These are phyloP conservation scores for Rhinopithecus roxellana DNA, from an alignment of 2,113 vertebrate genomes.

Conservation along the genomic window DNA sequence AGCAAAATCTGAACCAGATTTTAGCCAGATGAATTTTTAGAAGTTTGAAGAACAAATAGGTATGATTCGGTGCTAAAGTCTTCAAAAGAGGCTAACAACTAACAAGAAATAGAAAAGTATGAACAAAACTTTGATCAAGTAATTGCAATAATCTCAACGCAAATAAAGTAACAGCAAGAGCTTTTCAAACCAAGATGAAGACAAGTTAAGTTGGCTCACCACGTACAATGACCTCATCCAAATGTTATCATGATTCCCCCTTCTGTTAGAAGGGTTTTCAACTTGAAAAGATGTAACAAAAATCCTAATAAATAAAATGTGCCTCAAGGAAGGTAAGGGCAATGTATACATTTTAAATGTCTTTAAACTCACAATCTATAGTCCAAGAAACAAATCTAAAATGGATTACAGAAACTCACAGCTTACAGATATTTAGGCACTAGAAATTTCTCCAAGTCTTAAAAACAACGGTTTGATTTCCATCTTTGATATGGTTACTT, in stretches of 20 bases:
- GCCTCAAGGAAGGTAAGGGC: neutral
- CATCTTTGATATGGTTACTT: neutral
- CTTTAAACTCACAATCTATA: slow-evolving; percentile 40
- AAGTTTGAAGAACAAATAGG: neutral
- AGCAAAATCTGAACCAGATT: slow-evolving; percentile 3
- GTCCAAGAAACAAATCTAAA: slow-evolving; percentile 22
- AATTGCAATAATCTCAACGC: slow-evolving; percentile 26
- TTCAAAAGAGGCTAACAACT: neutral
- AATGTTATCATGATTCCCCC: slow-evolving; percentile 58
- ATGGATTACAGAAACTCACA: slow-evolving; percentile 19
- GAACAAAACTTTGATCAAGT: neutral
- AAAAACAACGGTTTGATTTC: neutral
- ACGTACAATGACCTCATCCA: slow-evolving; percentile 50
- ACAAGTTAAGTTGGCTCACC: slow-evolving; percentile 14
- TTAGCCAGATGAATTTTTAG: slow-evolving; percentile 18
- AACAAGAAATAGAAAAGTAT: slow-evolving; percentile 26
- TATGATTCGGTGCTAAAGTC: neutral
- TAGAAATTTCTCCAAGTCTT: slow-evolving; percentile 22
- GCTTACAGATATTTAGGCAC: neutral
- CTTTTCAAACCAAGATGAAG: slow-evolving; percentile 47
- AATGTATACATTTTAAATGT: slow-evolving; percentile 36
- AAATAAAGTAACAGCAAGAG: slow-evolving; percentile 7
- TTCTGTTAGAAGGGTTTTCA: slow-evolving; percentile 61
- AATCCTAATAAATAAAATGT: slow-evolving; percentile 59
- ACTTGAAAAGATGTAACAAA: slow-evolving; percentile 63